Base-by-base conservation (phyloP, 1,140 invertebrate species). In the Drosophila melanica region DNA sequence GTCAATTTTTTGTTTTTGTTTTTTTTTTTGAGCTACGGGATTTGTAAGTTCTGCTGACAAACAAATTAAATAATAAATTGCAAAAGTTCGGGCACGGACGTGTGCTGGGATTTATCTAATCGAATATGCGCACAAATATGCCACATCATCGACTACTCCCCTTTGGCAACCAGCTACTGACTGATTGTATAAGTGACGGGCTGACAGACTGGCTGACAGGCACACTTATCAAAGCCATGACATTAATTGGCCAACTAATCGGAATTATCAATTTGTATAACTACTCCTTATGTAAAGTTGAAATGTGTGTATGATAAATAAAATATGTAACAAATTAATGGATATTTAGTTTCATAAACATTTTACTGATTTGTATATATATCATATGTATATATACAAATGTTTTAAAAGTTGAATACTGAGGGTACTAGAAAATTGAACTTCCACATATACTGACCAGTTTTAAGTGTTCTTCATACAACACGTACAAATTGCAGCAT, bases 41-140 rank as follows among this genome's bases (percentile, higher is more conserved):
- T 67, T 89, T 73, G 74, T 79, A 80, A 84, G 79, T 84, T 89
- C 14, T 51, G 77, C 75, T 89, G 77, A 77, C 80, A 90, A 89
- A 89, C 89, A 80, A 80, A 78, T 75, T 66, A 80, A 75, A 89
- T 89, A 89, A 89, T 89, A 89, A 75, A 89, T 89, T 84, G 60
- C 70, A 59, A 87, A 84, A 84, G 73, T 89, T 89, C 44, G 44
- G 58, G 54, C 69, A 60, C 57, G 62, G 41, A 45, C 59, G 42
- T 65, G 66, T 54, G 58, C 48, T 71, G 79, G 76, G 77, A 80
- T 89, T 89, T 69, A 54, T 57, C 75, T 79, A 89, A 89, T 80
- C 84, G 84, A 89, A 89, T 87, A 77, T 89, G 68, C 76, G 67
- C 77, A 81, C 60, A 53, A 53, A 62, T 59, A 66, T 51, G 50